Evolutionary conservation across 23 tunicate genomes (phyloP), one percentile per base, ranked within the genome.

Genomic region (Ascidia mentula): DNA sequence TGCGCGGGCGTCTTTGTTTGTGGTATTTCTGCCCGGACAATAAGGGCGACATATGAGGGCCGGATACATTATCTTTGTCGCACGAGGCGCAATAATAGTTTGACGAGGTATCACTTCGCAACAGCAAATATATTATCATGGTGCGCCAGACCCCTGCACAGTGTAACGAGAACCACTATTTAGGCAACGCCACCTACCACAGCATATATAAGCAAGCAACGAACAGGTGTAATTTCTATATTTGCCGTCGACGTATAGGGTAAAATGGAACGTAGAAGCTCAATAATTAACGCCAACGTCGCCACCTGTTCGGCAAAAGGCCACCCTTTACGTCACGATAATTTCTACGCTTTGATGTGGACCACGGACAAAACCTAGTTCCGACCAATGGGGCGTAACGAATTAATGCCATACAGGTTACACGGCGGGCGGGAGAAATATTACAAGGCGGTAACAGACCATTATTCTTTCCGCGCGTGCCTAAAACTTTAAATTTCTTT

Each of bases 11-110:
- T 20, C 65, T 20, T 53, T 53, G 65, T 53, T 53, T 53, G 65
- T 53, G 65, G 65, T 53, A 26, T 26, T 26, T 28, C 22, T 26
- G 28, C 24, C 24, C 65, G 24, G 12, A 53, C 65, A 53, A 53
- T 53, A 53, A 53, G 24, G 13, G 22, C 65, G 65, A 9, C 12
- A 53, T 6, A 6, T 53, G 65, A 53, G 28, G 24, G 28, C 65
- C 65, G 65, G 65, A 53, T 53, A 53, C 65, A 53, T 53, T 53
- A 53, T 53, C 65, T 53, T 53, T 53, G 65, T 53, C 65, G 65
- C 22, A 53, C 12, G 24, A 28, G 12, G 65, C 12, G 1, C 65
- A 53, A 53, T 53, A 53, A 53, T 53, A 9, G 65, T 3, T 3
- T 9, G 24, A 20, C 13, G 65, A 9, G 28, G 13, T 53, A 53